phyloP scores from a whole-genome alignment of 2,113 vertebrate species.

The Gasterosteus nipponicus region DNA sequence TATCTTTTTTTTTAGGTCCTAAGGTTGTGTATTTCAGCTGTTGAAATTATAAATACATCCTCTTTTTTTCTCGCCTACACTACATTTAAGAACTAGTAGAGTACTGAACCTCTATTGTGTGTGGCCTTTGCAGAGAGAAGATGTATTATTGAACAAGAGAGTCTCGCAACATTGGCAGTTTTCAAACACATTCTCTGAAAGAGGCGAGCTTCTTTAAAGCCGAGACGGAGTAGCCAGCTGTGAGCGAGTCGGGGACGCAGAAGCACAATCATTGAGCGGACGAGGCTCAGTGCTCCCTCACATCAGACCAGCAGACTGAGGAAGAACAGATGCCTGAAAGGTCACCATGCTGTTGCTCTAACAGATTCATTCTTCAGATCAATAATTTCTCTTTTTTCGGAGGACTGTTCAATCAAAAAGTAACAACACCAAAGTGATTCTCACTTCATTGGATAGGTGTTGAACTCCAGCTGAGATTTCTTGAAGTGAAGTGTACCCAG shows the following conservation, averaged over 20 bases:
- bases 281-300: slow-evolving; percentile 42
- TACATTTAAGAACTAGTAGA: too few species aligned
- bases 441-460: background rate
- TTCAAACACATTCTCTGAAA: slow-evolving; percentile 37
- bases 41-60: background rate
- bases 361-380: slow-evolving; percentile 45
- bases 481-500: background rate
- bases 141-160: too few species aligned
- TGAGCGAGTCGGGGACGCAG: slow-evolving; percentile 30
- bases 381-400: slow-evolving; percentile 23
- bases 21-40: background rate
- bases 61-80: background rate
- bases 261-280: slow-evolving; percentile 44
- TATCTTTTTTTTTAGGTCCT: background rate
- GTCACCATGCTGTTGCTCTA: slow-evolving; percentile 50
- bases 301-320: slow-evolving; percentile 8
- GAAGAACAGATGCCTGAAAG: slow-evolving; percentile 48
- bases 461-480: slow-evolving; percentile 14
- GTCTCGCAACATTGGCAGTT: too few species aligned
- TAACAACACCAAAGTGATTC: background rate
- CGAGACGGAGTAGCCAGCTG: slow-evolving; percentile 49
- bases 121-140: too few species aligned
- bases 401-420: slow-evolving; percentile 17
- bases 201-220: slow-evolving; percentile 39
- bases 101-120: too few species aligned